Percentiles rank a stretch among this genome's conserved stretches.
phyloP scores from a whole-genome alignment of 1,140 invertebrate genomes.

The Vollenhovia emeryi region DNA sequence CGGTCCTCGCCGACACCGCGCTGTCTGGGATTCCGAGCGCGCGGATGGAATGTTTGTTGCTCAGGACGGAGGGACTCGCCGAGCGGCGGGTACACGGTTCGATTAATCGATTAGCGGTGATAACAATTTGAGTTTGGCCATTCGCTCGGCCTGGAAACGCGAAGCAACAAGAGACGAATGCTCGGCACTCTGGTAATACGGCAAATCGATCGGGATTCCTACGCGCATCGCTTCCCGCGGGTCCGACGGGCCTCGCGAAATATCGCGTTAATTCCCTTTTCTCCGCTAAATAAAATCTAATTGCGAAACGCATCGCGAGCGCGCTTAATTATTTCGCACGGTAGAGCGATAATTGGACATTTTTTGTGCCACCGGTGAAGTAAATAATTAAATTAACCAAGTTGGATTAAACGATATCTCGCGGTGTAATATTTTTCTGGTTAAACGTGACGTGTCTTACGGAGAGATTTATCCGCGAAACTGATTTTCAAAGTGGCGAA shows the following conservation, averaged over 20 bases:
- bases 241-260: not conserved
- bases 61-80: constrained; percentile 5
- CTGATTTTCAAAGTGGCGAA: not conserved
- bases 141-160: constrained; percentile 35
- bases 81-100: constrained; percentile 11
- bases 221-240: not conserved
- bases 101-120: constrained; percentile 48
- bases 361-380: not conserved
- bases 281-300: not conserved
- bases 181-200: constrained; percentile 14
- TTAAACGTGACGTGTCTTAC: not conserved
- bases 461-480: not conserved
- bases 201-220: constrained; percentile 8
- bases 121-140: constrained; percentile 52
- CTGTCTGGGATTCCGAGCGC: constrained; percentile 45
- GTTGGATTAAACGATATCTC: not conserved
- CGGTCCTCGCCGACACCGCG: not conserved
- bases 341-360: not conserved
- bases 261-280: not conserved
- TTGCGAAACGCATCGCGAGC: not conserved
- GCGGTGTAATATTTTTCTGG: not conserved
- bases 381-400: not conserved
- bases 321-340: not conserved
- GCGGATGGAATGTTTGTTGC: constrained; percentile 55
- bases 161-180: constrained; percentile 42